Evolutionary conservation across 2,888 invertebrate species (phyloP).

Genomic region (Drosophila cracens): DNA sequence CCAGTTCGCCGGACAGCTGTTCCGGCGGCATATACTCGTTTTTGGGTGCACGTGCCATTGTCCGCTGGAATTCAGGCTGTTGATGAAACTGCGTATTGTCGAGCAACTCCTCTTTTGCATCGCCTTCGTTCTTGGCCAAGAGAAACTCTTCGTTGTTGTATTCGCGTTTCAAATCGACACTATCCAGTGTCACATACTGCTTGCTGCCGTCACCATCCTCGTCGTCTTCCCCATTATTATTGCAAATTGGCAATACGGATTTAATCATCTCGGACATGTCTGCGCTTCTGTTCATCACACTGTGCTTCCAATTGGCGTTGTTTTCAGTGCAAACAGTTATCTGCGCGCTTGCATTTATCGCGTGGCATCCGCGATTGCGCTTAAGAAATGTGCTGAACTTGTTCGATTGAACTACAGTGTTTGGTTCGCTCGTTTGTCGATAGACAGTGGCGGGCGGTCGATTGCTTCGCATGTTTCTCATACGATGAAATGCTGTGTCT

Average conservation of each 20-base stretch:
- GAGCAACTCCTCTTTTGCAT: slow-evolving; percentile 37
- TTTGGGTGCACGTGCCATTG: slow-evolving; percentile 36
- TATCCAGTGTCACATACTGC: slow-evolving; percentile 58
- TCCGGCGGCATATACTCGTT: slow-evolving; percentile 45
- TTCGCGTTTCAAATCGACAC: slow-evolving; percentile 55
- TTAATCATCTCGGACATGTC: slow-evolving; percentile 77
- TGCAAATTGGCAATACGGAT: slow-evolving; percentile 61
- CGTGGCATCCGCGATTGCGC: slow-evolving; percentile 50
- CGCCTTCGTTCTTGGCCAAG: slow-evolving; percentile 46
- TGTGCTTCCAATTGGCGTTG: slow-evolving; percentile 13
- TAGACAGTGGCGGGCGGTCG: slow-evolving; percentile 26
- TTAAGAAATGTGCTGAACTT: slow-evolving; percentile 12
- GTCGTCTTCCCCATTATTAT: slow-evolving; percentile 36
- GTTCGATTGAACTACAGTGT: no score
- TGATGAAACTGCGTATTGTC: slow-evolving; percentile 44
- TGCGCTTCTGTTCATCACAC: slow-evolving; percentile 41
- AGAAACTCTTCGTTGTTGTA: slow-evolving; percentile 56
- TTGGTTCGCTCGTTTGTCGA: slow-evolving; percentile 13
- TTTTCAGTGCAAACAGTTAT: background rate
- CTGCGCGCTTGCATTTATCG: slow-evolving; percentile 47
- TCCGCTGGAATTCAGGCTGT: slow-evolving; percentile 35
- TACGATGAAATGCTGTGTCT: no score
- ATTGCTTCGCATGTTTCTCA: background rate
- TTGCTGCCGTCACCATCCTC: slow-evolving; percentile 32
- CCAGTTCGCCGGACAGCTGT: slow-evolving; percentile 46